phyloP scores from a whole-genome alignment of 2,113 vertebrate species.

The Leucoraja erinaceus region DNA sequence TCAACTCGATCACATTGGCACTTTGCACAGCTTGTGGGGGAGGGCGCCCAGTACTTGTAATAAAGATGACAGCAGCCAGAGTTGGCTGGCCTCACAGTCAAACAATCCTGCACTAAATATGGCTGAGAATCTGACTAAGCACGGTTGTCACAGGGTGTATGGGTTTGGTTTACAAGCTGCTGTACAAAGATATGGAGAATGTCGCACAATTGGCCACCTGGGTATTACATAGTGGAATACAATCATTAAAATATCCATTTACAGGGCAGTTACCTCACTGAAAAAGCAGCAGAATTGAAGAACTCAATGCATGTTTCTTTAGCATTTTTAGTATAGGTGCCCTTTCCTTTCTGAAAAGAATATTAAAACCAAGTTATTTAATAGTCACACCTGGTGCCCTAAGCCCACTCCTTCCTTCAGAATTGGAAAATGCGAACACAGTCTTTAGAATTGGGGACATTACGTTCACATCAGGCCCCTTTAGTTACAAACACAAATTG shows the following conservation, averaged over 20 bases:
- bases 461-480: slow-evolving; percentile 49
- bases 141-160: background rate
- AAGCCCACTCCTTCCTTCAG: background rate
- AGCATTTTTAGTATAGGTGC: background rate
- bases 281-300: slow-evolving; percentile 11
- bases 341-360: slow-evolving; percentile 1
- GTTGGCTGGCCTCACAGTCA: too few species aligned
- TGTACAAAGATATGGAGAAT: background rate
- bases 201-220: background rate
- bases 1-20: background rate
- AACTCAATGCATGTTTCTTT: background rate
- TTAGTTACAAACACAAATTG: slow-evolving; percentile 49
- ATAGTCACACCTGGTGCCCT: background rate
- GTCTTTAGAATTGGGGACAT: slow-evolving; percentile 40
- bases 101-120: too few species aligned
- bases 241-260: background rate
- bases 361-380: background rate
- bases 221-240: background rate
- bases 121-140: background rate
- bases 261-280: background rate
- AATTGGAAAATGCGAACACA: background rate
- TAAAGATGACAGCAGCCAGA: background rate
- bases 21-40: background rate
- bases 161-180: background rate
- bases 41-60: background rate